Evolutionary conservation across 2,113 vertebrate genomes (phyloP), one percentile per base, ranked within the genome.

Genomic region (Orycteropus afer): DNA sequence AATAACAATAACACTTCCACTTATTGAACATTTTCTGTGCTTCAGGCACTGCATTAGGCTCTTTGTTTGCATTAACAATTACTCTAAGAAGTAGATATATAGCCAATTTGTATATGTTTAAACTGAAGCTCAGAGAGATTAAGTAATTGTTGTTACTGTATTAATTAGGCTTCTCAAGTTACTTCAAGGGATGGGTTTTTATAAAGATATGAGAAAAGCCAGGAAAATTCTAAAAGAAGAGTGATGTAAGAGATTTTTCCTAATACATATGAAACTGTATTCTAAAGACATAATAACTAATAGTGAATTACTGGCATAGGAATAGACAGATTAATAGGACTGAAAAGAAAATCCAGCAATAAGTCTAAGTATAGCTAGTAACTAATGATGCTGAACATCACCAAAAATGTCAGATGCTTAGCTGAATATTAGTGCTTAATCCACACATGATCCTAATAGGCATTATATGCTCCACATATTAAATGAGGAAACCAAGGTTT

Each of bases 231-330:
- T 78, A 86, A 88, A 40, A 89, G 89, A 93, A 93, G 53, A 73
- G 73, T 40, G 91, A 67, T 51, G 13, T 5, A 77, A 51, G 34
- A 49, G 15, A 89, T 45, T 96, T 91, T 20, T 34, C 55, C 53
- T 45, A 12, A 61, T 78, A 49, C 10, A n/a, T 63, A 80, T 65
- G 61, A 86, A 78, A 82, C 34, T 82, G 47, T 57, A 47, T 94
- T 79, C n/a, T 88, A 94, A 92, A 86, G 40, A 83, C 23, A 69
- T 45, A 69, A 65, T 86, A 42, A 93, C 86, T 92, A 87, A 82
- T 86, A 83, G 20, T 90, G 34, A 89, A 69, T 51, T 93, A 59
- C 32, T 93, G 49, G 15, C 23, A 79, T 11, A 90, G 45, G 15
- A 76, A 83, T 73, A 37, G 37, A 73, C 12, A 85, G 22, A 51